Evolutionary conservation across 2,113 vertebrate genomes (phyloP).

Genomic region (Murina feae): DNA sequence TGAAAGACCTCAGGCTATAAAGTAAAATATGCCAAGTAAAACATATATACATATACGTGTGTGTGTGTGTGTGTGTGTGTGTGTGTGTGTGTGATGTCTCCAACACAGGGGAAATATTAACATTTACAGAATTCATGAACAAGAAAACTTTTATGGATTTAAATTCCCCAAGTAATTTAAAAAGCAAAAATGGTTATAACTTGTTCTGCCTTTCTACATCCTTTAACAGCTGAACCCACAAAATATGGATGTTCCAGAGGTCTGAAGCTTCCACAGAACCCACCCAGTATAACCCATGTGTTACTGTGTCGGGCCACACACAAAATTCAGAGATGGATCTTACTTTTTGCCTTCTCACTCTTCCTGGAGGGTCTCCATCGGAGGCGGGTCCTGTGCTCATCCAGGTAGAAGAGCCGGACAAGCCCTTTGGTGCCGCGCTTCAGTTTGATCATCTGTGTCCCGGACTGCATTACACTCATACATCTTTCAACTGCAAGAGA

Average conservation of each 20-base stretch:
- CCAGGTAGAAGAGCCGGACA: conserved; percentile 97
- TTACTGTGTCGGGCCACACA: background rate
- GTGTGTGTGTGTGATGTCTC: background rate
- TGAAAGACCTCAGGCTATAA: background rate
- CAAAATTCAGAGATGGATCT: conserved; percentile 63
- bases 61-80: no score
- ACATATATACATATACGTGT: no score
- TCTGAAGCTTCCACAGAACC: background rate
- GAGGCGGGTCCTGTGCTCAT: conserved; percentile 95
- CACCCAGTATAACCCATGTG: background rate
- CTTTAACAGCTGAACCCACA: background rate
- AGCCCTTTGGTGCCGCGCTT: conserved; percentile 96
- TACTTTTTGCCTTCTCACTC: conserved; percentile 98
- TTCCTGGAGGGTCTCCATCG: conserved; percentile 97
- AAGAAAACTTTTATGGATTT: background rate
- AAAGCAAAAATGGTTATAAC: background rate
- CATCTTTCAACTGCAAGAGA: conserved; percentile 95
- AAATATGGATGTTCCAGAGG: background rate
- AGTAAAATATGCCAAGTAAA: background rate
- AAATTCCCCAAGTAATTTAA: background rate
- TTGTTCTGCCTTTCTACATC: background rate
- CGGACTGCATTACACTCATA: conserved; percentile 99
- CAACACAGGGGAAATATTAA: background rate
- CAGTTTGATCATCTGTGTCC: conserved; percentile 99
- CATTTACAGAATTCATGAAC: background rate